These are phyloP conservation scores for Gari tellinella DNA, from an alignment of 2,888 invertebrate species.

Conservation along the genomic window DNA sequence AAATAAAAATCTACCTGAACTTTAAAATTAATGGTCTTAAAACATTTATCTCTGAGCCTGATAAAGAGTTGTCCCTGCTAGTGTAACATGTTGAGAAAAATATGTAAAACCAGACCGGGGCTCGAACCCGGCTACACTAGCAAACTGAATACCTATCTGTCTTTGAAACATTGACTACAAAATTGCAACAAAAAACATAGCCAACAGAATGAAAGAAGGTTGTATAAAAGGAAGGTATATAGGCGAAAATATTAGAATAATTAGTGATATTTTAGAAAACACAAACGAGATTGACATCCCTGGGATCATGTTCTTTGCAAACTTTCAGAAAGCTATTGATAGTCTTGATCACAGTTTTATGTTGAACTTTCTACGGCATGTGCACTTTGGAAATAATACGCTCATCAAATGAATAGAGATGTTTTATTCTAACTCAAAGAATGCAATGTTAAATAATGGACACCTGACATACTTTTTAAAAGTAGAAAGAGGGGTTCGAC, in stretches of 20 bases:
- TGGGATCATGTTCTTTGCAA: not conserved
- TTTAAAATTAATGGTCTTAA: not conserved
- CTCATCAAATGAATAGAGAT: not conserved
- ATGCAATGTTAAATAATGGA: not conserved
- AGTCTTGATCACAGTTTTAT: too few species aligned
- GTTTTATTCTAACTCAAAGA: not conserved
- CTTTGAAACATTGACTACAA: too few species aligned
- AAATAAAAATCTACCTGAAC: not conserved
- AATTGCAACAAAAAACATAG: not conserved
- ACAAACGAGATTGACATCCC: not conserved
- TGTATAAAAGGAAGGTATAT: slow-evolving; percentile 3
- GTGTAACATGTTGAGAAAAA: too few species aligned
- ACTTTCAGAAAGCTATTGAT: slow-evolving; percentile 4
- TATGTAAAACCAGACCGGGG: slow-evolving; percentile 9
- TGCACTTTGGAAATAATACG: not conserved
- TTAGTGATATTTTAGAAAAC: slow-evolving; percentile 4
- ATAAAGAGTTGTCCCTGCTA: not conserved
- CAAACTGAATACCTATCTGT: slow-evolving; percentile 7
- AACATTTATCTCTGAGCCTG: not conserved
- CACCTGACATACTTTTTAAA: too few species aligned
- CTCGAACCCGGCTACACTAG: not conserved
- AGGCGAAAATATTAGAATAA: slow-evolving; percentile 5
- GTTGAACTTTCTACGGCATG: not conserved
- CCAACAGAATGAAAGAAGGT: slow-evolving; percentile 1
- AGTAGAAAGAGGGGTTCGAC: too few species aligned